Evolutionary conservation across 2,797 vertebrate species (phyloP).

Genomic region (Sphenodon punctatus): DNA sequence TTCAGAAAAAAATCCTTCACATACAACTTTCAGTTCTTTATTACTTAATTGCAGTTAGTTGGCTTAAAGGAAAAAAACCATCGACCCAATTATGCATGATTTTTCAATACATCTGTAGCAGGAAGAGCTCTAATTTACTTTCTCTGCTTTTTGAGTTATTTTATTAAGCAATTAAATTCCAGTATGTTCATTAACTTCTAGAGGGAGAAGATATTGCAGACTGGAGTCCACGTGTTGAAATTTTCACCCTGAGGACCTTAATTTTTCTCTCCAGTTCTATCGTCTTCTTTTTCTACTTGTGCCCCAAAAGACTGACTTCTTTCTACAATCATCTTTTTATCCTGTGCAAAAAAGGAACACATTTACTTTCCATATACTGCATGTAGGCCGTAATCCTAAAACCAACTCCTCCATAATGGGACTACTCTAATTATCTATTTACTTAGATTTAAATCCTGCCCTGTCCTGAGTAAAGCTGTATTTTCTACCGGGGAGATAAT

Average conservation of each 20-base stretch:
- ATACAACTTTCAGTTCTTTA: conserved; percentile 7
- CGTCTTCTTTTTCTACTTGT: background rate
- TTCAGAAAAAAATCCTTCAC: conserved; percentile 10
- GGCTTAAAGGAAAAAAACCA: conserved; percentile 9
- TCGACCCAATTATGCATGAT: conserved; percentile 43
- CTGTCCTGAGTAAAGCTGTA: background rate
- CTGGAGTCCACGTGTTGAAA: background rate
- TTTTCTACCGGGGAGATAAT: too few relatives aligned
- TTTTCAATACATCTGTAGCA: conserved; percentile 24
- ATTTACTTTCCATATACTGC: too few relatives aligned
- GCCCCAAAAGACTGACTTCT: background rate
- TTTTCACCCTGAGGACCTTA: background rate
- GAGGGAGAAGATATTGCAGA: background rate
- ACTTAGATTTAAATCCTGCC: background rate
- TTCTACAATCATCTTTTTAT: too few relatives aligned
- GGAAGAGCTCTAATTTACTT: background rate
- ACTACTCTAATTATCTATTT: too few relatives aligned
- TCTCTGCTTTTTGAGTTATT: background rate
- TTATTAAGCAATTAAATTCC: conserved; percentile 18
- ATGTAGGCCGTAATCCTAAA: too few relatives aligned
- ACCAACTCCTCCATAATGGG: too few relatives aligned
- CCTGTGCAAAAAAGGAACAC: too few relatives aligned
- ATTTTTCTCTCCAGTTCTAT: background rate
- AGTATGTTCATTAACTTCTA: conserved; percentile 4
- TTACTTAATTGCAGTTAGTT: conserved; percentile 46